Evolutionary conservation across 2,113 vertebrate species (phyloP), one percentile per base, ranked within the genome.

Genomic region (Anarrhichthys ocellatus): DNA sequence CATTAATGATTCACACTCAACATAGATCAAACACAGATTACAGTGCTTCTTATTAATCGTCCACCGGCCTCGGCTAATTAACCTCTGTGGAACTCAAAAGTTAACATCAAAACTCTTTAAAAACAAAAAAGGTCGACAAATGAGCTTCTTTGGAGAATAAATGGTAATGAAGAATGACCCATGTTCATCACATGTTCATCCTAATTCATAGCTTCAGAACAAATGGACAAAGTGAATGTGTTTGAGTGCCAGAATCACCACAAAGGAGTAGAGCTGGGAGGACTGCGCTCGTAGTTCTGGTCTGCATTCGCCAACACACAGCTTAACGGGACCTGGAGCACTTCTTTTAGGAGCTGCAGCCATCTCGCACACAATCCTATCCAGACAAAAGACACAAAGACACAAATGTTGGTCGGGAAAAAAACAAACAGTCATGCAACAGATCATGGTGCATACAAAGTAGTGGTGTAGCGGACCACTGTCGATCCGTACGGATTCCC

Each of bases 311-410:
- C 97, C 97, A 3, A 99, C 96, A 74, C 98, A 99, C 76, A 99
- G 95, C 80, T 95, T 96, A 18, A 97, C 97, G 0, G 98, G 97
- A 54, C 98, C 98, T 0, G 98, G 96, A 29, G 88, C 90, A 75
- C 94, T 96, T 66, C 95, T 94, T 70, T 86, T 89, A 1, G 95
- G 93, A 0, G 97, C 95, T 3, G 94, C 95, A 8, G 95, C 95
- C 97, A 99, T 99, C 90, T 99, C 97, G 81, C 98, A 99, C 82
- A 99, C 97, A 62, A 99, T 98, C 95, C 98, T 99, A 94, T 29
- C 90, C 29, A 75, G 48, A 80, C 9, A 67, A 24, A 72, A 56
- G 1, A 48, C 2, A 70, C 18, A 62, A 24, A 63, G 46, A 20
- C 24, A 50, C 52, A 48, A 66, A 75, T 29, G 68, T n/a, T 6